phyloP scores from a whole-genome alignment of 2,797 vertebrate species.

The Lepidocolaptes lacrymiger region DNA sequence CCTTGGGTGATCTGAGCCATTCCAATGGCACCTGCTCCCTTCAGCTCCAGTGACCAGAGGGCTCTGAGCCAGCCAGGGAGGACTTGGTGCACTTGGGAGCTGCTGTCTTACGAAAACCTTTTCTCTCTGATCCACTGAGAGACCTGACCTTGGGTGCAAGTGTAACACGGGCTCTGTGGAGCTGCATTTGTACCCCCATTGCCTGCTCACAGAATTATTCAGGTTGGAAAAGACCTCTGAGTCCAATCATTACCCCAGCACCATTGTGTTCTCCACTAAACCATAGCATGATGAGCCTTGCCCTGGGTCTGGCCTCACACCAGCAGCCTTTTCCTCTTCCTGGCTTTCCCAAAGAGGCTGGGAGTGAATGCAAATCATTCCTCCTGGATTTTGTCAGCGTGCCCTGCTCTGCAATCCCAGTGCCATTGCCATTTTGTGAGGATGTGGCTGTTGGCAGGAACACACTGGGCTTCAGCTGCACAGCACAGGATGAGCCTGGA shows the following conservation, averaged over 20 bases:
- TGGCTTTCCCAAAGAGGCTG: background rate
- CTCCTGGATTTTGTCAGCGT: accelerated
- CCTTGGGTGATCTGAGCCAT: background rate
- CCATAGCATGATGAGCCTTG: too few relatives aligned
- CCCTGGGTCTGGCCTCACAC: background rate
- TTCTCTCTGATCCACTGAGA: too few relatives aligned
- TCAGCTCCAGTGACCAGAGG: background rate
- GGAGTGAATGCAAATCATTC: accelerated
- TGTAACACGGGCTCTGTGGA: accelerated
- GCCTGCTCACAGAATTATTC: background rate
- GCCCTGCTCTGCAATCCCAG: background rate
- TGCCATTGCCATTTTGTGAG: accelerated
- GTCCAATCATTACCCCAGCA: background rate
- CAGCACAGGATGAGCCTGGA: background rate
- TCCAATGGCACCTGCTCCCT: accelerated
- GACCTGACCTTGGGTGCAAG: too few relatives aligned
- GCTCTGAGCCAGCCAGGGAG: background rate
- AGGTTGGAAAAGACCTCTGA: background rate
- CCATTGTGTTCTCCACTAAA: background rate
- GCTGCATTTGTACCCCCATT: background rate
- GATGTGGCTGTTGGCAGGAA: background rate
- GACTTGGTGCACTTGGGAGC: background rate
- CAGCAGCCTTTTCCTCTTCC: background rate
- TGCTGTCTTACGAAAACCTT: accelerated
- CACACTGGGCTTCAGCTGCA: accelerated